A percentile compares a stretch with the other conserved stretches of the same genome.
Conservation (phyloP, 2,797 vertebrate species). For the Xiphorhynchus erythropygius region DNA sequence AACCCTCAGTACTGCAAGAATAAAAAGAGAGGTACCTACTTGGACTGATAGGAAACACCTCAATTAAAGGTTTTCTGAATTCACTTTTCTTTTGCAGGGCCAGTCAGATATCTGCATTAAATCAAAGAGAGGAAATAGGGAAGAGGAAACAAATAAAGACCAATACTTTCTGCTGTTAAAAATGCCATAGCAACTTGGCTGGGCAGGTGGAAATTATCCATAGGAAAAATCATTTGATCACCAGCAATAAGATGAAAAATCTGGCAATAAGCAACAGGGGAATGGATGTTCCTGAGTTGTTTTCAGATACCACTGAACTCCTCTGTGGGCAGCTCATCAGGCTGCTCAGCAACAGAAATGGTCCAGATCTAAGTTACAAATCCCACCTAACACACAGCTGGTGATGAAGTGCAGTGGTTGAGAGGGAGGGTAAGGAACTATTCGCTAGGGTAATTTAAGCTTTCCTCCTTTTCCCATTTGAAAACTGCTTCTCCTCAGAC, state of each 20-base stretch:
- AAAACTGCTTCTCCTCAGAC: background rate
- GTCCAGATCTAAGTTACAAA: background rate
- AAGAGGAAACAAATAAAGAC: background rate
- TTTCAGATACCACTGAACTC: background rate
- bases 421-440: background rate
- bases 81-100: background rate
- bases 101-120: background rate
- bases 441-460: background rate
- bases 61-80: background rate
- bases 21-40: background rate
- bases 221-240: background rate
- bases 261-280: background rate
- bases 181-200: background rate
- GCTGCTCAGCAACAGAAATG: background rate
- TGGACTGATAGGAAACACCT: background rate
- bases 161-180: background rate
- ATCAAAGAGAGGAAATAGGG: background rate
- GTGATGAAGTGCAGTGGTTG: background rate
- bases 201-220: background rate
- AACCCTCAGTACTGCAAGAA: background rate
- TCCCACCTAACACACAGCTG: background rate
- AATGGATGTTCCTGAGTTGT: background rate
- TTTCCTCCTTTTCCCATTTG: background rate
- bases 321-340: background rate
- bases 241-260: background rate